These are phyloP conservation scores for Petaurus breviceps DNA, from an alignment of 2,113 vertebrate species.

Conservation along the genomic window DNA sequence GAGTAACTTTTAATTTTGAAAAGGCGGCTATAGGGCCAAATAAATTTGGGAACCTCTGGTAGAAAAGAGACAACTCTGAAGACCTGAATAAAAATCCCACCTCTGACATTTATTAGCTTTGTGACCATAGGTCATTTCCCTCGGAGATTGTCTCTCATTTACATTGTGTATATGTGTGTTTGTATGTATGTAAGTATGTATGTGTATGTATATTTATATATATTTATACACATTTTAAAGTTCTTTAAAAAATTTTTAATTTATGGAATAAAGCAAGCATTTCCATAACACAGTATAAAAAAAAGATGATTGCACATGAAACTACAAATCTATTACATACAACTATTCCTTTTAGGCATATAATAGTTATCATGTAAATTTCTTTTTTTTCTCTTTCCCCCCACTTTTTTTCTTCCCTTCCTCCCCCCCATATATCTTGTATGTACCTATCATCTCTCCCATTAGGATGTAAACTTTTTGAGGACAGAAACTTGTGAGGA, in stretches of 20 bases:
- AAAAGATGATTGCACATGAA: not conserved
- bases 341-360: not conserved
- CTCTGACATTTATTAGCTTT: not conserved
- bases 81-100: not conserved
- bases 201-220: no score
- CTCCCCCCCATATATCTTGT: not conserved
- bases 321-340: not conserved
- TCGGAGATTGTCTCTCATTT: not conserved
- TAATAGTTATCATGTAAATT: not conserved
- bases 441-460: not conserved
- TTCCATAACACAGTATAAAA: not conserved
- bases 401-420: no score
- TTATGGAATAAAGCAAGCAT: not conserved
- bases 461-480: not conserved
- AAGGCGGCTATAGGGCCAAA: no score
- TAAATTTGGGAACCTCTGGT: no score
- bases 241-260: not conserved
- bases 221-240: not conserved
- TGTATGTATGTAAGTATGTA: no score
- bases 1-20: no score
- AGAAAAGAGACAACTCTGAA: not conserved
- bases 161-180: no score
- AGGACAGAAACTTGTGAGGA: not conserved
- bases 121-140: not conserved
- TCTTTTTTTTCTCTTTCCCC: not conserved